Percentiles rank a stretch among this genome's conserved stretches.
phyloP scores from a whole-genome alignment of 2,797 vertebrate genomes.

The Tragopan temminckii region DNA sequence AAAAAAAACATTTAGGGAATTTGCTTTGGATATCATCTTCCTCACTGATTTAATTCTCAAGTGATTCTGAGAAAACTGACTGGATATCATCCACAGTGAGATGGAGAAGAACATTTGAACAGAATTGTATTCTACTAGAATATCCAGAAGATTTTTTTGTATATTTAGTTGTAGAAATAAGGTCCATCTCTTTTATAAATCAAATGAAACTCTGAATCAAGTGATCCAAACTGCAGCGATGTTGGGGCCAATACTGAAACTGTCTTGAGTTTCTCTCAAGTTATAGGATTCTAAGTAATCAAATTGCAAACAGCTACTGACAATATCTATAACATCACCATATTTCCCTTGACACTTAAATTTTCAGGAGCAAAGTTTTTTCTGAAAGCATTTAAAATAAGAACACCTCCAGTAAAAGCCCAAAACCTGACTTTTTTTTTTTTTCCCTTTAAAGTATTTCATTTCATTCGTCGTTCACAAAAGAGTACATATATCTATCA shows the following conservation, averaged over 20 bases:
- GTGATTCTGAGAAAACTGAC: not conserved
- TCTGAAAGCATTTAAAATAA: not conserved
- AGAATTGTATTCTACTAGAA: too few relatives aligned
- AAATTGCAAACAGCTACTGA: not conserved
- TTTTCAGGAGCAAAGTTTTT: not conserved
- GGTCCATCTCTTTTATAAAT: not conserved
- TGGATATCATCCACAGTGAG: not conserved
- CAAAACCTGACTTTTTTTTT: not conserved
- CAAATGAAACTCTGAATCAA: not conserved
- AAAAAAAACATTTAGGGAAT: conserved; percentile 23
- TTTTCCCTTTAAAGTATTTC: not conserved
- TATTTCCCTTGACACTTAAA: not conserved
- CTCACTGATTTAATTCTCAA: not conserved
- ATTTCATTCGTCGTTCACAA: not conserved
- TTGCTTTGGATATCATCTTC: not conserved
- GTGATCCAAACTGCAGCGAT: not conserved
- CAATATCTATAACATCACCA: not conserved
- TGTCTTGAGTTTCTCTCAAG: not conserved
- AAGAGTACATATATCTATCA: not conserved
- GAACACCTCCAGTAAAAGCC: not conserved
- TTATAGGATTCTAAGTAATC: not conserved
- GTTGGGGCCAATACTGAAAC: not conserved
- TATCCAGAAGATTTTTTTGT: not conserved
- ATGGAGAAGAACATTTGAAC: too few relatives aligned
- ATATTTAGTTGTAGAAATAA: not conserved